phyloP scores from a whole-genome alignment of 2,113 vertebrate species.

The Corvus cornix region DNA sequence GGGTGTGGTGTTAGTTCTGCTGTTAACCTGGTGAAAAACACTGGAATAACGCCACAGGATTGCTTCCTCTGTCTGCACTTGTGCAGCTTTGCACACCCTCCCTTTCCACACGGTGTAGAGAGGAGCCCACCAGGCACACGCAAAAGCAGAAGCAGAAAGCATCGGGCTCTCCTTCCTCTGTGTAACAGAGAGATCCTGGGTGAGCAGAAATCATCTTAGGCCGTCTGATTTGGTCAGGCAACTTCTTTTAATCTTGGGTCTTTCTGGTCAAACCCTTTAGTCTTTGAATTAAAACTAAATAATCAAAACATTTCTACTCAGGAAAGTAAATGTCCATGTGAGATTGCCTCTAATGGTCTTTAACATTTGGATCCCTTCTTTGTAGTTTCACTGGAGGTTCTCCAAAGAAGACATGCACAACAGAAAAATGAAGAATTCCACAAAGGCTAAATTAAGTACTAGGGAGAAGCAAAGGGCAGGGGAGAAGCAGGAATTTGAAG shows the following conservation, averaged over 20 bases:
- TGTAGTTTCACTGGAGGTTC: conserved; percentile 82
- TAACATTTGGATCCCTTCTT: neutral
- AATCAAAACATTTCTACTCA: neutral
- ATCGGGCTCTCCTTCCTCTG: neutral
- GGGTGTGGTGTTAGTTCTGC: neutral
- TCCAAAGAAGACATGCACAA: conserved; percentile 70
- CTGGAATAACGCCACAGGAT: neutral
- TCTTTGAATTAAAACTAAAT: neutral
- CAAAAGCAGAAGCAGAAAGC: neutral
- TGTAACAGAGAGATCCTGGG: fast-evolving
- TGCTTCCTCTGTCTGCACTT: neutral
- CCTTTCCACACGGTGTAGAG: neutral
- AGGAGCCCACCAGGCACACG: neutral
- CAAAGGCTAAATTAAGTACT: conserved; percentile 59
- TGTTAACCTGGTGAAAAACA: neutral
- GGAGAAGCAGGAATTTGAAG: conserved; percentile 61
- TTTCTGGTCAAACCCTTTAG: neutral
- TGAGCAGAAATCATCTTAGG: neutral
- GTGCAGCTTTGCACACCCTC: neutral
- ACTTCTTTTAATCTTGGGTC: neutral
- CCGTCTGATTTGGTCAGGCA: neutral
- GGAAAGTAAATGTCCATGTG: neutral
- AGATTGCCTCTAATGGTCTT: neutral
- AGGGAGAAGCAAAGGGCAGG: conserved; percentile 51
- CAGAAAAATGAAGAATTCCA: conserved; percentile 69